Evolutionary conservation across 2,888 invertebrate species (phyloP).

Genomic region (Eilema depressum): DNA sequence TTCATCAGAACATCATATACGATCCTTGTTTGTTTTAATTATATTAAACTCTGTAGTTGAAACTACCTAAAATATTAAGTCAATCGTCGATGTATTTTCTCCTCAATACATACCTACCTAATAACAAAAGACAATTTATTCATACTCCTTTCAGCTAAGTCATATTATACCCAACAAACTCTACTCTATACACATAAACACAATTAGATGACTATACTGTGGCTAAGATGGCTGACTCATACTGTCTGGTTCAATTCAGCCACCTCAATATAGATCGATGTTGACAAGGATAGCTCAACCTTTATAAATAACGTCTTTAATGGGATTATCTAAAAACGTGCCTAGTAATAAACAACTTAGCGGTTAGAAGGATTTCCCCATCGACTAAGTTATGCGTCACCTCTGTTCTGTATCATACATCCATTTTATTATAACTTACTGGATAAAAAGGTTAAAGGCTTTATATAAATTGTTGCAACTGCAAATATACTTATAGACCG

Average conservation of each 20-base stretch:
- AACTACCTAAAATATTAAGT: background rate
- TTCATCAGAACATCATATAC: no score
- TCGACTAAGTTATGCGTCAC: conserved; percentile 6
- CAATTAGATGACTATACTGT: no score
- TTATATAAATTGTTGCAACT: background rate
- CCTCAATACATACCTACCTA: background rate
- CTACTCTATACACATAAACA: no score
- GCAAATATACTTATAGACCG: background rate
- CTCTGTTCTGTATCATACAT: background rate
- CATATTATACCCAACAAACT: no score
- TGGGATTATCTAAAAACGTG: conserved; percentile 13
- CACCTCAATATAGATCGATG: background rate
- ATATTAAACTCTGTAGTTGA: background rate
- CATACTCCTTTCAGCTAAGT: background rate
- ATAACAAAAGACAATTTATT: background rate
- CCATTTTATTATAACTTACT: background rate
- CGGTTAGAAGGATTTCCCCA: conserved; percentile 7
- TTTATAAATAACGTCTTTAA: conserved; percentile 8
- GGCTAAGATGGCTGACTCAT: background rate
- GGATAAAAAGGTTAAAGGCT: background rate
- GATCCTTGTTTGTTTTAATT: no score
- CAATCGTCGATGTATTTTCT: no score
- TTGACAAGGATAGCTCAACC: background rate
- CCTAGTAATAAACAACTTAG: background rate
- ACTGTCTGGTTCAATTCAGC: background rate